Evolutionary conservation across 2,797 vertebrate genomes (phyloP), one percentile per base, ranked within the genome.

Genomic region (Botia kubotai): DNA sequence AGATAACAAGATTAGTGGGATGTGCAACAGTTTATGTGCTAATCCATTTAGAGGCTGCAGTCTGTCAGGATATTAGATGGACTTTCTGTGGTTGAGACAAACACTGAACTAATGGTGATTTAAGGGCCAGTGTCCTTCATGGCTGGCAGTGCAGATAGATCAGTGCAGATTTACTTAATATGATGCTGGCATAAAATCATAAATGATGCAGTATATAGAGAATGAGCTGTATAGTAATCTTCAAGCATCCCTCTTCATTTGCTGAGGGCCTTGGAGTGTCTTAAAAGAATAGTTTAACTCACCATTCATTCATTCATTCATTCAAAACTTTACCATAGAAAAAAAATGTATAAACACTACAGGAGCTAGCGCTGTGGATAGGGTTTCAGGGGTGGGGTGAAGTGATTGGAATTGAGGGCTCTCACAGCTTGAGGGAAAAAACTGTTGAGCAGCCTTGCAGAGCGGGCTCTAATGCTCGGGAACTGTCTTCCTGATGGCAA

Each of bases 1-100:
- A 16, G 53, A 66, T 85, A 85, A 81, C 52, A 75, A 72, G 71
- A 78, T 79, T 79, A 81, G 11, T 12, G 53, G 53, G 71, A 71
- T 81, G 17, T 72, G 67, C 78, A 67, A 23, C 55, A 72, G 67
- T 80, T 68, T 50, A 14, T 81, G 60, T 60, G 12, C 66, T 82
- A 65, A 80, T 79, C 55, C 70, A 39, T 79, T 72, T 79, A 79
- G 67, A 67, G 53, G 23, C 72, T 71, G 58, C 72, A 76, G 55
- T 65, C 62, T 75, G 63, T 81, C 23, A 23, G 43, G 68, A 76
- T 79, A 57, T 72, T 46, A 43, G 43, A 79, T 74, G 57, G 66
- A 77, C 68, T 72, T 72, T 79, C 57, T 71, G 46, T 63, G 68
- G 8, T 52, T 63, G 55, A 72, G 77, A 63, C 23, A 29, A 53